Evolutionary conservation across 2,113 vertebrate genomes (phyloP), one percentile per base, ranked within the genome.

Genomic region (Oxyruncus cristatus): DNA sequence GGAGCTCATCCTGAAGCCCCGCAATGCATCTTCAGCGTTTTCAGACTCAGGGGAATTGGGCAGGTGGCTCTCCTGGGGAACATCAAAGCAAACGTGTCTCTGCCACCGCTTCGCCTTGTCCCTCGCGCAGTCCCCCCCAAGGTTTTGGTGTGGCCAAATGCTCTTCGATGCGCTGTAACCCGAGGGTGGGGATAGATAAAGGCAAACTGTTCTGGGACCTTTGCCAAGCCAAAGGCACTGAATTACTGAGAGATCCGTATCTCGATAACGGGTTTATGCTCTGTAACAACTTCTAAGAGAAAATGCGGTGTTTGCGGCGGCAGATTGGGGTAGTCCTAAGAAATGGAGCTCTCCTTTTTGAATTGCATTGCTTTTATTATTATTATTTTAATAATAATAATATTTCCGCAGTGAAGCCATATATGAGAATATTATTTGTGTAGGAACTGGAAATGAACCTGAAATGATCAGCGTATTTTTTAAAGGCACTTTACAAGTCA

Each of bases 141-240:
- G 62, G 46, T 87, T 87, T 85, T 4, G 39, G 91, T 3, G 5
- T 66, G 71, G 76, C 70, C 13, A 47, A 67, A 94, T 82, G 94
- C 93, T 96, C 95, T 93, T 93, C 62, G 52, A 95, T 97, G 97
- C 96, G 97, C 77, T 95, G 92, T 93, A 96, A 97, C 97, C 88
- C 97, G 97, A 97, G 98, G 98, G 96, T 97, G 97, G 97, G 97
- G 98, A 85, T 92, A 98, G 97, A 98, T 95, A 97, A 97, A 97
- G 94, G 88, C 95, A 94, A 97, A 96, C 89, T 95, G 97, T 97
- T 97, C 98, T 16, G 96, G 98, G 98, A 98, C 93, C 32, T 53
- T 71, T 88, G 97, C 98, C 97, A 98, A 96, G 88, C 91, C 95
- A 95, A 97, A 97, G 94, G 92, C 95, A 96, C 97, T 84, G 95